A percentile compares a stretch with the other conserved stretches of the same genome.
These are phyloP conservation scores for Lysandra coridon DNA, from an alignment of 2,888 invertebrate genomes.

Conservation along the genomic window DNA sequence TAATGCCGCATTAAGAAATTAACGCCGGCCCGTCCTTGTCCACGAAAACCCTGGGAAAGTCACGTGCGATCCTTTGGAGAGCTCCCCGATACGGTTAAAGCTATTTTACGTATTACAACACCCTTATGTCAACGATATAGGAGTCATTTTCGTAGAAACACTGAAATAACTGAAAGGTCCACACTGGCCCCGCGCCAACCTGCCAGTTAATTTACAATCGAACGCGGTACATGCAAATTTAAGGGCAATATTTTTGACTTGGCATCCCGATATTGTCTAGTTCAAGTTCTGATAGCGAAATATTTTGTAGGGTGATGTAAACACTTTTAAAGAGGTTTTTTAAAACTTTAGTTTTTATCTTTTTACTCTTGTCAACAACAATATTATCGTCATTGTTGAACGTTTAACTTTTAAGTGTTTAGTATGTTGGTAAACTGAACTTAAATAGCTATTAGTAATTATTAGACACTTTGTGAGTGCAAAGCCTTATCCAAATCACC, in stretches of 20 bases:
- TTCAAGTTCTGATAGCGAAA: slow-evolving; percentile 1
- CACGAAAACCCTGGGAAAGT: slow-evolving; percentile 32
- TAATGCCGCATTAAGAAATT: slow-evolving; percentile 24
- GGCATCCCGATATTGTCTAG: slow-evolving; percentile 30
- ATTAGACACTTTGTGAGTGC: too few species aligned
- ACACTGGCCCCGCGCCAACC: slow-evolving; percentile 61
- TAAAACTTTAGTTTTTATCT: too few species aligned
- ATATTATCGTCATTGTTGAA: too few species aligned
- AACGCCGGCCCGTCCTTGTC: not conserved
- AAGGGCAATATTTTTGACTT: slow-evolving; percentile 42
- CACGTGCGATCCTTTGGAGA: slow-evolving; percentile 37
- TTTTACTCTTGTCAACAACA: too few species aligned
- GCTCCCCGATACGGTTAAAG: slow-evolving; percentile 53
- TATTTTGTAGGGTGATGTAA: not conserved
- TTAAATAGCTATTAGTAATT: too few species aligned
- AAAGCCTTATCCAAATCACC: too few species aligned
- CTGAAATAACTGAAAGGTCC: not conserved
- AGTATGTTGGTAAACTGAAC: too few species aligned
- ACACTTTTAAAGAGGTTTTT: not conserved
- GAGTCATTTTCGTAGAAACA: not conserved
- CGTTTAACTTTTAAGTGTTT: too few species aligned
- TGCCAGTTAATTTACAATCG: slow-evolving; percentile 65
- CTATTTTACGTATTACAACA: slow-evolving; percentile 31
- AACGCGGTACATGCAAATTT: slow-evolving; percentile 64
- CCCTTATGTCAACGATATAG: not conserved